Percentiles rank a stretch among this genome's conserved stretches.
Evolutionary conservation across 2,888 invertebrate genomes (phyloP).

Genomic region (Bombylius discolor): DNA sequence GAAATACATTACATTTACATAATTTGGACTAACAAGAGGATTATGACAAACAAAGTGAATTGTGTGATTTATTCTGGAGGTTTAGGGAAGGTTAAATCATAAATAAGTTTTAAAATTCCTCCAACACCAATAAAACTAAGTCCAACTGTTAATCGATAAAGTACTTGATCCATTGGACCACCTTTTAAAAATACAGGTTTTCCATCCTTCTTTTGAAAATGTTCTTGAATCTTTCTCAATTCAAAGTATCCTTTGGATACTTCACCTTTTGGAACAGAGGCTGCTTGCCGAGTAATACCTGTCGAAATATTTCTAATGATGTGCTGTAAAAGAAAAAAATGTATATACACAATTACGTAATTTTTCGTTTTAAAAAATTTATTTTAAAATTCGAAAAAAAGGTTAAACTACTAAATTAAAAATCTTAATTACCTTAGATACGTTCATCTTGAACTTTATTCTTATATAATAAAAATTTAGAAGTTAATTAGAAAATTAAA

Average conservation of each 20-base stretch:
- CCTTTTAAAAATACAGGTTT: slow-evolving; percentile 41
- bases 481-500: too few relatives aligned
- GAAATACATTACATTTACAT: slow-evolving; percentile 4
- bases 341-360: neutral
- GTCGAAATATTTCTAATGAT: slow-evolving; percentile 22
- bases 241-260: slow-evolving; percentile 15
- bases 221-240: slow-evolving; percentile 18
- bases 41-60: neutral
- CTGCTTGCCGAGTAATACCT: neutral
- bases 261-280: slow-evolving; percentile 1
- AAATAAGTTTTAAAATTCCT: slow-evolving; percentile 22
- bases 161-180: slow-evolving; percentile 35
- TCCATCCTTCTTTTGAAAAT: slow-evolving; percentile 36
- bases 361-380: too few relatives aligned
- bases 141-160: slow-evolving; percentile 34
- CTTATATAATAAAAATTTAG: too few relatives aligned
- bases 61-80: neutral
- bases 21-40: slow-evolving; percentile 6
- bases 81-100: slow-evolving; percentile 21
- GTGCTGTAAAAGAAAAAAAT: slow-evolving; percentile 20
- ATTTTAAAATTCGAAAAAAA: too few relatives aligned
- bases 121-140: slow-evolving; percentile 30
- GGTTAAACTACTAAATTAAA: too few relatives aligned
- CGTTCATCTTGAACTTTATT: too few relatives aligned
- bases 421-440: too few relatives aligned